These are phyloP conservation scores for Corythoichthys intestinalis DNA, from an alignment of 2,113 vertebrate genomes.

Conservation along the genomic window DNA sequence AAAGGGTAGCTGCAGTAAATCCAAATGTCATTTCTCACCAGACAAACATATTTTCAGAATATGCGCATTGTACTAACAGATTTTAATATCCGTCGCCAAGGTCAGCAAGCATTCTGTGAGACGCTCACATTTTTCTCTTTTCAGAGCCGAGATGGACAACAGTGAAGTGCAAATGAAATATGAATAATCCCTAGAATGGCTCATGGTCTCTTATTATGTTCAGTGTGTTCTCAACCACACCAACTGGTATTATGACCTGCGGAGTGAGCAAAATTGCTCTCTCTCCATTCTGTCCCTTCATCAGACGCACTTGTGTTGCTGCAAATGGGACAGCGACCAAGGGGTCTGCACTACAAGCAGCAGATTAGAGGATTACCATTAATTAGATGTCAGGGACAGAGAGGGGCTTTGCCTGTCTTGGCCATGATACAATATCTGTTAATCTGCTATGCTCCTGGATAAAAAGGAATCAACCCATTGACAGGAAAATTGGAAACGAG, in stretches of 20 bases:
- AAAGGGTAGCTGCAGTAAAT: conserved; percentile 41
- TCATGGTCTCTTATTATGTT: conserved; percentile 44
- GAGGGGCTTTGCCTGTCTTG: conserved; percentile 78
- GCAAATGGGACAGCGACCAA: conserved; percentile 73
- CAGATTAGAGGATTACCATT: conserved; percentile 91
- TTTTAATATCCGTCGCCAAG: conserved; percentile 7
- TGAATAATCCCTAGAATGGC: conserved; percentile 47
- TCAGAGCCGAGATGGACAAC: conserved; percentile 4
- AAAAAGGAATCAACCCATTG: conserved; percentile 81
- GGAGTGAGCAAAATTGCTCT: conserved; percentile 57
- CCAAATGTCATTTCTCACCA: conserved; percentile 52
- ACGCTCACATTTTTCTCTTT: not conserved
- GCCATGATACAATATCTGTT: conserved; percentile 85
- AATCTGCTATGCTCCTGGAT: conserved; percentile 77
- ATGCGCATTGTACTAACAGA: conserved; percentile 2
- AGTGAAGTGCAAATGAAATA: conserved; percentile 37
- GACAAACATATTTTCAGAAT: conserved; percentile 16
- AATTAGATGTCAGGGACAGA: conserved; percentile 77
- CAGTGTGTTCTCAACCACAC: conserved; percentile 45
- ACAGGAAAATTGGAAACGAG: conserved; percentile 71
- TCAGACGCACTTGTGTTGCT: conserved; percentile 55
- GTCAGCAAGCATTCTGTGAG: not conserved
- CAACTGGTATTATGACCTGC: conserved; percentile 44
- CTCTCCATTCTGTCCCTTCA: conserved; percentile 40
- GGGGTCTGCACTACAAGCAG: conserved; percentile 67